phyloP scores from a whole-genome alignment of 2,113 vertebrate genomes.

The Oostethus manadensis region DNA sequence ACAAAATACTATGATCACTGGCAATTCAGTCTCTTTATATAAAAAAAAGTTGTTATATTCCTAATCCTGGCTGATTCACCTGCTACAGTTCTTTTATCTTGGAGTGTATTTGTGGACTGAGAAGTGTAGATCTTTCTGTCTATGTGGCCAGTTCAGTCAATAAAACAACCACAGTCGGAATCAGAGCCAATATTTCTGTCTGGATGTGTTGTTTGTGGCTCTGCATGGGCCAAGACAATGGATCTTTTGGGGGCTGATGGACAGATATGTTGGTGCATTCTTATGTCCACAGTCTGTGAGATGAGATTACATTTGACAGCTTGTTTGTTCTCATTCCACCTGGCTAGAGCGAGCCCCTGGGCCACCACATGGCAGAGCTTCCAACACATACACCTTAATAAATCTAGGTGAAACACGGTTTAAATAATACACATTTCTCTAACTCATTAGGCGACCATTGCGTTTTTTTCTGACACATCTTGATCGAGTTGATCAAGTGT shows the following conservation, averaged over 20 bases:
- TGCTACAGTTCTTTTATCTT: not conserved
- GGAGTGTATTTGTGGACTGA: not conserved
- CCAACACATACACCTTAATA: slow-evolving; percentile 33
- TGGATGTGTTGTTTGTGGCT: slow-evolving; percentile 37
- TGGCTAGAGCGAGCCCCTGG: slow-evolving; percentile 56
- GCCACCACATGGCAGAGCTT: slow-evolving; percentile 42
- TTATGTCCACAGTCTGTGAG: slow-evolving; percentile 53
- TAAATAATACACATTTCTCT: not conserved
- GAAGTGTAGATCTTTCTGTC: slow-evolving; percentile 3
- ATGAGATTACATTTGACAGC: slow-evolving; percentile 71
- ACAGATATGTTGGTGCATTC: slow-evolving; percentile 62
- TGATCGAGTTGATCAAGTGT: too few species aligned
- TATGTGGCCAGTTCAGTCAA: slow-evolving; percentile 8
- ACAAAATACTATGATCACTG: not conserved
- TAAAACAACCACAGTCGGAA: slow-evolving; percentile 40
- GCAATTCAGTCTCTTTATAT: not conserved
- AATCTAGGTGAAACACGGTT: not conserved
- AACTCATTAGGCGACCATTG: too few species aligned
- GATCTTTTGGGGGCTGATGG: slow-evolving; percentile 45
- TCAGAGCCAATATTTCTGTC: slow-evolving; percentile 35
- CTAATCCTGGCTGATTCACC: not conserved
- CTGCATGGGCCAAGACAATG: slow-evolving; percentile 18
- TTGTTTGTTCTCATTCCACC: slow-evolving; percentile 74
- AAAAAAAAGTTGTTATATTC: not conserved
- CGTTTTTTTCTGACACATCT: too few species aligned